Conservation (phyloP, 1,140 invertebrate genomes). For the Eriocheir sinensis region DNA sequence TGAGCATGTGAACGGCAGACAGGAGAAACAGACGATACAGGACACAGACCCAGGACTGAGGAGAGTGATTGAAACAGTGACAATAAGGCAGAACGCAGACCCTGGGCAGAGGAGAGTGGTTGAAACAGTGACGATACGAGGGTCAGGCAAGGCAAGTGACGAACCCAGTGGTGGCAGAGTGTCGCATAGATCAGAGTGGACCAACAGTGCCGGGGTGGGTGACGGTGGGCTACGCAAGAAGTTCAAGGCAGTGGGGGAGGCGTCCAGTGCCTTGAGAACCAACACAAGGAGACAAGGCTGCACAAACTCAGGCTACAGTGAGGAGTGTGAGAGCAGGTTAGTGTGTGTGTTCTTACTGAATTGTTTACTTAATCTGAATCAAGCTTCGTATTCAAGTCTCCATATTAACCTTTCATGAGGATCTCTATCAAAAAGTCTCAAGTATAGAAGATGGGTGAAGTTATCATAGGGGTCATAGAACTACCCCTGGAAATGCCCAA, state of each 20-base stretch:
- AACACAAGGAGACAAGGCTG: neutral
- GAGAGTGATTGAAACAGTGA: neutral
- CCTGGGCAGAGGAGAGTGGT: neutral
- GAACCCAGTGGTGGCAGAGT: constrained; percentile 14
- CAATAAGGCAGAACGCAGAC: neutral
- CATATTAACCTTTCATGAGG: no score
- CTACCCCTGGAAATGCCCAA: no score
- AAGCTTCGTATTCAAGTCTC: no score
- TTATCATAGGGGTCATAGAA: no score
- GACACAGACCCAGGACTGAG: constrained; percentile 9
- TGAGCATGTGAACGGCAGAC: neutral
- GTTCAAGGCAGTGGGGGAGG: constrained; percentile 44
- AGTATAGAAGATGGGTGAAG: no score
- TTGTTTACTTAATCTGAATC: no score
- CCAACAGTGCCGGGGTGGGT: neutral
- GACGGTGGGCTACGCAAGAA: constrained; percentile 47
- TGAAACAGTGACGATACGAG: neutral
- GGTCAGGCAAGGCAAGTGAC: neutral
- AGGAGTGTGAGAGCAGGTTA: neutral
- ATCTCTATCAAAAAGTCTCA: no score
- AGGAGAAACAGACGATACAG: neutral
- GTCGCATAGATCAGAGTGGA: neutral
- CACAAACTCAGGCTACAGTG: neutral
- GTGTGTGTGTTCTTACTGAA: no score
- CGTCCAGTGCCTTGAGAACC: neutral